Evolutionary conservation across 2,797 vertebrate species (phyloP), one percentile per base, ranked within the genome.

Genomic region (Hyperoplus immaculatus): DNA sequence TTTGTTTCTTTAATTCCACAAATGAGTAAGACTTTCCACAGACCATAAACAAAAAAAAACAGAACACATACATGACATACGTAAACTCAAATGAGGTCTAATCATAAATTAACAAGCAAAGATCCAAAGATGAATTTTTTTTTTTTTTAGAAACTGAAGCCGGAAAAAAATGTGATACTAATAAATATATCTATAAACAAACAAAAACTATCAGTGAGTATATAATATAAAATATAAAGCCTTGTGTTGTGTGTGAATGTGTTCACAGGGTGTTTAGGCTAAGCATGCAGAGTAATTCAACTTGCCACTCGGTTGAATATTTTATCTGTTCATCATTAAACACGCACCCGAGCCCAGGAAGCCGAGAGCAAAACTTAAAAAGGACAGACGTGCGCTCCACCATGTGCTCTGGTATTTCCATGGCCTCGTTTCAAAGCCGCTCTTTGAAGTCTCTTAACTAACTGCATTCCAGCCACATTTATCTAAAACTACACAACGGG

Each of bases 311-410:
- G 66, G 85, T 63, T 91, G 74, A 94, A 93, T 94, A 93, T 95
- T 93, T 95, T 76, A 93, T 91, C 80, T 82, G 80, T 18, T 90
- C 84, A 90, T 95, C 92, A 93, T 95, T 95, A 29, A 95, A 89
- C 92, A 83, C 84, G 36, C 89, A 83, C 3, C 29, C 3, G 29
- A 29, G 29, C 92, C 83, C 84, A 85, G 87, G 88, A 89, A 89
- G 88, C 87, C 72, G 65, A 78, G 86, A 82, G 79, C 82, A 80
- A 81, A 87, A 89, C 86, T 88, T 85, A 29, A 29, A 91, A 89
- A 91, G 83, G 88, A 88, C 83, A 84, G 87, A 83, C 69, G 13
- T 70, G 16, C 59, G 10, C 86, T 69, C 87, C 85, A 74, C 84
- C 85, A 77, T 29, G 82, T 29, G 83, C 78, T 64, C 74, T 83